Base-by-base conservation (phyloP, 2,797 vertebrate genomes). In the Crocodylus rhombifer region DNA sequence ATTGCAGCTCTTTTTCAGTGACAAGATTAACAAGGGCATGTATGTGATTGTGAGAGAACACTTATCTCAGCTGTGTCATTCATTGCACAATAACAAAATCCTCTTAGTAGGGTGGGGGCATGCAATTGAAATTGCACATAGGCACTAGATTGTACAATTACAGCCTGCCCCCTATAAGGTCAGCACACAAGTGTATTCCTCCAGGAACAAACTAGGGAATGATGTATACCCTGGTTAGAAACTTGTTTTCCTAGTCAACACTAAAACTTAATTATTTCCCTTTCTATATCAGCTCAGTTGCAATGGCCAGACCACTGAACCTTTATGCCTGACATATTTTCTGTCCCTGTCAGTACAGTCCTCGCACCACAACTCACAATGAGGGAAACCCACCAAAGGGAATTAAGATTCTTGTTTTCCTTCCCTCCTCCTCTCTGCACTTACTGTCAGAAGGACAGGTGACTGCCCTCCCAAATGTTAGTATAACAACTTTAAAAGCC, bases 1-100 rank as follows among this genome's bases (percentile, higher is more conserved):
- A 84, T 79, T 89, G 75, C 88, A 63, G 73, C 83, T 94, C 85
- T 96, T 65, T 97, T 97, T 96, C 96, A 94, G 91, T 90, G 91
- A 91, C 92, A 96, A 96, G 65, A 83, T 28, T 92, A 96, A 84
- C 62, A 92, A 87, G 65, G 80, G 28, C 64, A 87, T 92, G 42
- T 51, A 51, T 30, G 4, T 87, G 90, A 96, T 84, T 15, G 4
- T 82, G 91, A 92, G 91, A 86, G 85, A 91, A 91, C 73, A 58
- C 4, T 82, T 92, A 89, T 87, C 88, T 94, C 73, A 84, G 0
- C 42, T 69, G 16, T 76, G 84, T 91, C 78, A 87, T 33, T 92
- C 60, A 78, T 28, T 92, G 71, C 86, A 93, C 76, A 95, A 89
- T 87, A 76, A 60, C 30, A 89, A 76, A 90, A 73, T 71, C 56